Percentiles rank a stretch among this genome's conserved stretches.
Conservation (phyloP, 2,888 invertebrate genomes). For the Caenorhabditis auriculariae region DNA sequence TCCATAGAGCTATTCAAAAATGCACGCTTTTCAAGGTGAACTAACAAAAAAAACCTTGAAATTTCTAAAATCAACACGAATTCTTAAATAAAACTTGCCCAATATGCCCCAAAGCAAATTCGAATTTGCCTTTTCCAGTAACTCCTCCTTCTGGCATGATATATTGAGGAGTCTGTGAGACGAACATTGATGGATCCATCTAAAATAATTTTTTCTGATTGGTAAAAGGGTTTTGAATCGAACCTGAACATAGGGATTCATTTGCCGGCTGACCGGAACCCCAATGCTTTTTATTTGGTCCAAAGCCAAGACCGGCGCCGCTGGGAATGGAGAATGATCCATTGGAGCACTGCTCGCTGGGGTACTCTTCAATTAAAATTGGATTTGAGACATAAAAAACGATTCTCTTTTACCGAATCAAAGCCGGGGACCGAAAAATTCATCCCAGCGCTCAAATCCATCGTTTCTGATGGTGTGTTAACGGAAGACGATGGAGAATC, state of each 20-base stretch:
- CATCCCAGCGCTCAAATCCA: slow-evolving; percentile 39
- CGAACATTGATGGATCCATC: slow-evolving; percentile 61
- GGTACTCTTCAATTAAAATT: not conserved
- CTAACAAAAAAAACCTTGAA: not conserved
- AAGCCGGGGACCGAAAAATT: slow-evolving; percentile 31
- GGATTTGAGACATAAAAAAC: not conserved
- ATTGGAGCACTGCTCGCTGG: slow-evolving; percentile 1
- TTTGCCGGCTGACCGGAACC: slow-evolving; percentile 55
- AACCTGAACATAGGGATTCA: slow-evolving; percentile 60
- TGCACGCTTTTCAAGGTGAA: no score
- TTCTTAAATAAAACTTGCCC: slow-evolving; percentile 47
- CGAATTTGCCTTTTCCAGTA: slow-evolving; percentile 58
- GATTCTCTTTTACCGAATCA: slow-evolving; percentile 11
- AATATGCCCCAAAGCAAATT: slow-evolving; percentile 60
- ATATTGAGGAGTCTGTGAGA: slow-evolving; percentile 53
- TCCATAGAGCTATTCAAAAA: no score
- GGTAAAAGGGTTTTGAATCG: no score
- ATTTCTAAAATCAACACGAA: not conserved
- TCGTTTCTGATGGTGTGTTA: slow-evolving; percentile 21
- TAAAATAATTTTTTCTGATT: slow-evolving; percentile 12
- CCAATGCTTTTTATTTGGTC: slow-evolving; percentile 58
- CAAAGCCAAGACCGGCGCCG: slow-evolving; percentile 50
- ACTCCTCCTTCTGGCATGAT: slow-evolving; percentile 60
- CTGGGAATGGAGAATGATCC: slow-evolving; percentile 26
- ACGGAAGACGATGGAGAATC: slow-evolving; percentile 34